Evolutionary conservation across 2,888 invertebrate species (phyloP).

Genomic region (Chalcosyrphus nemorum): DNA sequence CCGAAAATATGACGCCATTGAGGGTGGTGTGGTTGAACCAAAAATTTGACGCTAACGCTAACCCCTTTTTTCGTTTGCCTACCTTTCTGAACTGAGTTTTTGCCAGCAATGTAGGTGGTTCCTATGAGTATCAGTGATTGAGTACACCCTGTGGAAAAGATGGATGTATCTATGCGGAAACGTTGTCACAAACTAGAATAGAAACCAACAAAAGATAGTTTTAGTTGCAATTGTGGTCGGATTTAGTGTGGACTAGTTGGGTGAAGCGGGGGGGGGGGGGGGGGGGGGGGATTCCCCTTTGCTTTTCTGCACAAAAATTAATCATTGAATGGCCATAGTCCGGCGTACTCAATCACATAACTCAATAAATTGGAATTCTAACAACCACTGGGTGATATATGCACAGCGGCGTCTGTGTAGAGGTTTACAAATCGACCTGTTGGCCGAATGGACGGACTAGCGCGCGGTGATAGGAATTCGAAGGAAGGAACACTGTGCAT

Average conservation of each 20-base stretch:
- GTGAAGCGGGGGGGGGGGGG: neutral
- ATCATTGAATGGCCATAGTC: constrained; percentile 54
- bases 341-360: constrained; percentile 66
- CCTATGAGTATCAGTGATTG: constrained; percentile 77
- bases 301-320: constrained; percentile 35
- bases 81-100: neutral
- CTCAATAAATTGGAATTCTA: constrained; percentile 73
- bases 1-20: constrained; percentile 22
- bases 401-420: constrained; percentile 45
- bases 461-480: constrained; percentile 12
- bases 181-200: constrained; percentile 10
- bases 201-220: neutral
- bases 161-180: constrained; percentile 74
- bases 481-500: neutral
- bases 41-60: constrained; percentile 48
- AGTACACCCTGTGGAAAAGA: constrained; percentile 81
- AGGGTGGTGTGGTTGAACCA: constrained; percentile 27
- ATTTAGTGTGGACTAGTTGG: neutral
- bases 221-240: neutral
- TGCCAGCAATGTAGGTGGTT: neutral
- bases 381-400: constrained; percentile 72
- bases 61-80: constrained; percentile 33
- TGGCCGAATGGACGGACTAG: constrained; percentile 46
- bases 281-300: neutral
- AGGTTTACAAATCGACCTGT: constrained; percentile 71